Conservation (phyloP, 2,888 invertebrate species). For the Euplexia lucipara region DNA sequence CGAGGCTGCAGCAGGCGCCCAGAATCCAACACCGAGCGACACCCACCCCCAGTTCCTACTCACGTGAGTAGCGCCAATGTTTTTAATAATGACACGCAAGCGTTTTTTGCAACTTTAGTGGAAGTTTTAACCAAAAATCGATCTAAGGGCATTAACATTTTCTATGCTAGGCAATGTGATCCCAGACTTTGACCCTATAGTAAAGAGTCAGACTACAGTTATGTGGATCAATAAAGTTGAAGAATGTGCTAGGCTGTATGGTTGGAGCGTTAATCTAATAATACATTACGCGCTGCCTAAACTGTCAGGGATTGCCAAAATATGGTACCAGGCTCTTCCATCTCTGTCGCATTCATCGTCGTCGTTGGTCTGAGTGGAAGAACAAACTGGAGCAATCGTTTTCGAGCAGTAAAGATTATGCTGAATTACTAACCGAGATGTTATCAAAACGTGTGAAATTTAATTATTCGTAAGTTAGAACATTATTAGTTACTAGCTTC, state of each 20-base stretch:
- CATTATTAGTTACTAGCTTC: too few relatives aligned
- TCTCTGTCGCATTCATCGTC: slow-evolving; percentile 32
- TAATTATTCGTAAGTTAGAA: slow-evolving; percentile 45
- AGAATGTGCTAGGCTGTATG: too few relatives aligned
- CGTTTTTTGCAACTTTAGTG: too few relatives aligned
- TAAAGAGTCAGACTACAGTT: slow-evolving; percentile 9
- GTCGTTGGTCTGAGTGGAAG: slow-evolving; percentile 52
- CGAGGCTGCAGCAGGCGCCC: too few relatives aligned
- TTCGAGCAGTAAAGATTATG: slow-evolving; percentile 12
- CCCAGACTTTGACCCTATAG: slow-evolving; percentile 40
- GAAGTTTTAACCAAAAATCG: too few relatives aligned
- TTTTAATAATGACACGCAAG: too few relatives aligned
- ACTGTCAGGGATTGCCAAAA: slow-evolving; percentile 10
- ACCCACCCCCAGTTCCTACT: too few relatives aligned
- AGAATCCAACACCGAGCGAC: too few relatives aligned
- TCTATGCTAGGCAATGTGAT: slow-evolving; percentile 37
- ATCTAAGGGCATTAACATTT: slow-evolving; percentile 19
- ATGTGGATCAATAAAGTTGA: too few relatives aligned
- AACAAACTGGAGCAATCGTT: slow-evolving; percentile 14
- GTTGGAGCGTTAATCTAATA: slow-evolving; percentile 27
- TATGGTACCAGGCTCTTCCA: slow-evolving; percentile 43
- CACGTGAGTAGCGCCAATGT: too few relatives aligned
- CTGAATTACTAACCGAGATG: slow-evolving; percentile 37
- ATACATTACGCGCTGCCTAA: slow-evolving; percentile 31
- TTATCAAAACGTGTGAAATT: slow-evolving; percentile 31